A percentile compares a stretch with the other conserved stretches of the same genome.
phyloP scores from a whole-genome alignment of 2,113 vertebrate genomes.

The Choloepus hoffmanni region DNA sequence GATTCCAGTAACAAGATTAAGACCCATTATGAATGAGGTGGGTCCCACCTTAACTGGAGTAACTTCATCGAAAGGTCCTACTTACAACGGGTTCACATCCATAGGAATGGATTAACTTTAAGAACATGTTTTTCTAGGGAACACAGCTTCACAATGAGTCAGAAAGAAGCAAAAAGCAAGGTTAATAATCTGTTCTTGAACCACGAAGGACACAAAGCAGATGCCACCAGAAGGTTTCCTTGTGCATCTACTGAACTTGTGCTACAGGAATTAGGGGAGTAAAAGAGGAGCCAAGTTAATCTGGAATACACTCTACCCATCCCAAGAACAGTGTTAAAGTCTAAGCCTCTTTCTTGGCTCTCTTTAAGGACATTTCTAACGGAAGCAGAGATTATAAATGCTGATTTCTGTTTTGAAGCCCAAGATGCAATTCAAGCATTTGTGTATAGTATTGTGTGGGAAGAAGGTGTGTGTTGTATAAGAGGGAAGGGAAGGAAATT shows the following conservation, averaged over 20 bases:
- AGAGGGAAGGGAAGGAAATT: background rate
- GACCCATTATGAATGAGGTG: too few relatives aligned
- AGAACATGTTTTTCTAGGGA: too few relatives aligned
- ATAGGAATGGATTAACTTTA: too few relatives aligned
- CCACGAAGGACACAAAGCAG: constrained; percentile 25
- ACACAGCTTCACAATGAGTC: too few relatives aligned
- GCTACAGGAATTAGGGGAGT: fast-evolving
- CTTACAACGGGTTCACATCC: too few relatives aligned
- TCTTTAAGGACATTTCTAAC: background rate
- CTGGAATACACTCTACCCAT: too few relatives aligned
- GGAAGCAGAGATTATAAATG: background rate
- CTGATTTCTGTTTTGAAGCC: constrained; percentile 10
- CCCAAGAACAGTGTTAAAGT: too few relatives aligned
- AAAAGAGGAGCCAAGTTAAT: background rate
- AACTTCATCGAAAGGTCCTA: too few relatives aligned
- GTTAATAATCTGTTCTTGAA: background rate
- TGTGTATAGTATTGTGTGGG: background rate
- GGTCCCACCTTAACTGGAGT: too few relatives aligned
- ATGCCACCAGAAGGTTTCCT: background rate
- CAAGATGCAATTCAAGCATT: background rate
- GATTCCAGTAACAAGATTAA: too few relatives aligned
- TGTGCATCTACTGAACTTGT: background rate
- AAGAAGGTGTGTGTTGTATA: background rate
- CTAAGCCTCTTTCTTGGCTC: background rate
- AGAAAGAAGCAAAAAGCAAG: background rate